Base-by-base conservation (phyloP, 1,140 invertebrate genomes). In the Camponotus floridanus region DNA sequence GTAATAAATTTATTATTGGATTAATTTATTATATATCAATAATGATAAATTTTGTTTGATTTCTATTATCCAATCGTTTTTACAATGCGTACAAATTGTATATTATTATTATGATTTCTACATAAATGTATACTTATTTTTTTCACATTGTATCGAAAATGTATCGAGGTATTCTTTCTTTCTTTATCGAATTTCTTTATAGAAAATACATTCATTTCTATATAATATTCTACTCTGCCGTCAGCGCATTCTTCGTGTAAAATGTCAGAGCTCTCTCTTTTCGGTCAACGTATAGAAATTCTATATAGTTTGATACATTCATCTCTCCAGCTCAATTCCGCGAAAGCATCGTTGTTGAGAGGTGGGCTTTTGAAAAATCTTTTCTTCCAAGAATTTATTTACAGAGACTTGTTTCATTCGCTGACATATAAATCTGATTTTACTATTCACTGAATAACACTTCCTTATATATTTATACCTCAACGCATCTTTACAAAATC, bases 341-440 rank as follows among this genome's bases (percentile, higher is more conserved):
- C 81, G 55, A 81, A 88, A 81, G 70, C 70, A 73, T 42, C 76
- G 39, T 62, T 67, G 45, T 42, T n/a, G 57, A 70, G 39, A 18
- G 7, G 31, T 61, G 39, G 15, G 42, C 48, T 84, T 87, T 84
- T 88, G 73, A 61, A 79, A 86, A 78, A 39, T 85, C 55, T 15
- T 62, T 83, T 86, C 70, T 67, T 78, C 74, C 55, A 73, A 18
- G 5, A 73, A 73, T 83, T 73, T 83, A 87, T 88, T 88, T 85
- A 68, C 31, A 67, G 59, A 57, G 45, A 76, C 71, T 76, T 57
- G 51, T 87, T 86, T 74, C 48, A 73, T 73, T 73, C 42, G 45
- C 45, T 73, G 36, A 65, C 13, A 55, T 57, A 76, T 26, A 85
- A 84, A 87, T 78, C 83, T 78, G 57, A 18, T 79, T 79, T 51